phyloP scores from a whole-genome alignment of 2,888 invertebrate genomes.

The Drosophila recens region DNA sequence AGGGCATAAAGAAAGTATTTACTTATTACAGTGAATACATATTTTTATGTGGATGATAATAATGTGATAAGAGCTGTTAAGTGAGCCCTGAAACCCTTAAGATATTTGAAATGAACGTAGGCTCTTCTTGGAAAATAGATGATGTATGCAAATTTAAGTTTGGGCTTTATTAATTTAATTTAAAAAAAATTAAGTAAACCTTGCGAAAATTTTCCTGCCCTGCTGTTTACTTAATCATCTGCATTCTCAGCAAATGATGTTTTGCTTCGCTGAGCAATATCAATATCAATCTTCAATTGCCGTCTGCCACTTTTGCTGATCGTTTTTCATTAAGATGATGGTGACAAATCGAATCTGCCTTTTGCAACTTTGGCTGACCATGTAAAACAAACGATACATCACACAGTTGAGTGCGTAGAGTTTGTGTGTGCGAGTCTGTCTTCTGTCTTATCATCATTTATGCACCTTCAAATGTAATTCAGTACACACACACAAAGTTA shows the following conservation, averaged over 20 bases:
- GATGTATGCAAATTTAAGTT: neutral
- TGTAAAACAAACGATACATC: constrained; percentile 78
- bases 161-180: constrained; percentile 3
- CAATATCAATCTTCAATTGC: constrained; percentile 68
- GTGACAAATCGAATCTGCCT: constrained; percentile 75
- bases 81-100: neutral
- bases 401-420: constrained; percentile 54
- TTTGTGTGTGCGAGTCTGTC: constrained; percentile 1
- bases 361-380: constrained; percentile 63
- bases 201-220: neutral
- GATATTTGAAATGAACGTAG: neutral
- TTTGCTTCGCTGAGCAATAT: constrained; percentile 44
- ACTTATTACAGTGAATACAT: constrained; percentile 1
- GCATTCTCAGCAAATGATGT: constrained; percentile 27
- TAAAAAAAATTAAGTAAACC: neutral
- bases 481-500: constrained; percentile 25
- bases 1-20: constrained; percentile 14
- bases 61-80: constrained; percentile 20
- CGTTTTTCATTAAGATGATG: constrained; percentile 79
- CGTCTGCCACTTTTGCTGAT: constrained; percentile 65
- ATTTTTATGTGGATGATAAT: constrained; percentile 30
- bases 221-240: constrained; percentile 51
- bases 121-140: neutral
- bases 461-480: constrained; percentile 60
- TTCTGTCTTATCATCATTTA: constrained; percentile 65